phyloP scores from a whole-genome alignment of 2,113 vertebrate species.

The Synodontis membranacea region DNA sequence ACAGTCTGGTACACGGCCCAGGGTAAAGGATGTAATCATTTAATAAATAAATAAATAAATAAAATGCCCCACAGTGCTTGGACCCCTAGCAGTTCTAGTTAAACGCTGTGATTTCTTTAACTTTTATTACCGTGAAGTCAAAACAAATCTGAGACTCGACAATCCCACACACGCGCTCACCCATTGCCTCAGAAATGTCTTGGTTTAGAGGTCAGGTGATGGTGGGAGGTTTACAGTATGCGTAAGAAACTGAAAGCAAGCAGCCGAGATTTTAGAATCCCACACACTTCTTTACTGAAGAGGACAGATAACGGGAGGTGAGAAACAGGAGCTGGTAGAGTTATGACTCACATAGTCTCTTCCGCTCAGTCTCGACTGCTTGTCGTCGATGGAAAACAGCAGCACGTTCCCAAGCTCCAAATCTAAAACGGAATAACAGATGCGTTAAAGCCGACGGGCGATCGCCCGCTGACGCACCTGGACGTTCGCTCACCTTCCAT shows the following conservation, averaged over 20 bases:
- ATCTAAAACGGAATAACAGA: conserved; percentile 69
- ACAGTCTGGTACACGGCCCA: too few species aligned
- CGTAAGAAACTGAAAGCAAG: not conserved
- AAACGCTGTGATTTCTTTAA: not conserved
- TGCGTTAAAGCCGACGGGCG: not conserved
- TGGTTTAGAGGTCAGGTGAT: not conserved
- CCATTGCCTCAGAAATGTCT: not conserved
- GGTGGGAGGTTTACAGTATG: not conserved
- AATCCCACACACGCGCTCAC: not conserved
- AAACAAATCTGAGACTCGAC: not conserved
- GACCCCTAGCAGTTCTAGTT: not conserved
- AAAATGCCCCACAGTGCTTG: not conserved
- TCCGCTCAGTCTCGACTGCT: conserved; percentile 80
- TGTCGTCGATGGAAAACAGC: conserved; percentile 88
- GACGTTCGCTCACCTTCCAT: conserved; percentile 82
- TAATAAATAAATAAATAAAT: too few species aligned
- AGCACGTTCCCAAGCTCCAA: conserved; percentile 83
- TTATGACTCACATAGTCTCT: conserved; percentile 80
- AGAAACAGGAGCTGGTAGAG: not conserved
- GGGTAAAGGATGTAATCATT: too few species aligned
- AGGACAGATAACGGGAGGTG: not conserved
- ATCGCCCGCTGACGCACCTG: not conserved
- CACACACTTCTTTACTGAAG: not conserved
- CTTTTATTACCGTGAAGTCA: not conserved
- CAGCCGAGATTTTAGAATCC: not conserved